A percentile compares a stretch with the other conserved stretches of the same genome.
phyloP scores from a whole-genome alignment of 1,140 invertebrate species.

The Ceratina japonica region DNA sequence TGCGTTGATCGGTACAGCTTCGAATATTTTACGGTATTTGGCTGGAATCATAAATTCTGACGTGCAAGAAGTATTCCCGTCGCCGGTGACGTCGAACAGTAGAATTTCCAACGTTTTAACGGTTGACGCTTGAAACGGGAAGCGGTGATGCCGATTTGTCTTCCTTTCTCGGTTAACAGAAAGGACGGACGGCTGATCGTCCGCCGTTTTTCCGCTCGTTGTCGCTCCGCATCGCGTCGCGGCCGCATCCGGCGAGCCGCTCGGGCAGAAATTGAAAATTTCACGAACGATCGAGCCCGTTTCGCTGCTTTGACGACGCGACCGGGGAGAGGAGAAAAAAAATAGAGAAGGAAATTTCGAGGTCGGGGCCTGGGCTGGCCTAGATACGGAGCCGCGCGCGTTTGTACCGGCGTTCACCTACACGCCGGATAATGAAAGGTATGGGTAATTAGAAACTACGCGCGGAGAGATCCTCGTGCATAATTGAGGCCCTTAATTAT shows the following conservation, averaged over 20 bases:
- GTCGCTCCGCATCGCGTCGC: not conserved
- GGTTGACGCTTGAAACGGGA: not conserved
- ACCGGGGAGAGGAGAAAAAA: not conserved
- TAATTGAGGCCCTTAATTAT: constrained; percentile 44
- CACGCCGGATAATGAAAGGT: constrained; percentile 12
- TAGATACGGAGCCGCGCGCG: not conserved
- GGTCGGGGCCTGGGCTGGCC: not conserved
- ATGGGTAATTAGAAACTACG: constrained; percentile 31
- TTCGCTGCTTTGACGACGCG: not conserved
- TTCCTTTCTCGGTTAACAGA: not conserved
- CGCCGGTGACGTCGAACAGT: not conserved
- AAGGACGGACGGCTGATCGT: not conserved
- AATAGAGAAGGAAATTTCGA: not conserved
- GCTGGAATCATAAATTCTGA: too few species aligned
- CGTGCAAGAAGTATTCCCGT: too few species aligned
- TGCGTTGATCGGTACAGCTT: too few species aligned
- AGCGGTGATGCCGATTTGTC: constrained; percentile 18
- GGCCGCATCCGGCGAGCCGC: not conserved
- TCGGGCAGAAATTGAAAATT: constrained; percentile 23
- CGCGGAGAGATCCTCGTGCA: constrained; percentile 11
- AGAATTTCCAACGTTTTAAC: not conserved
- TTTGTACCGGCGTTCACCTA: too few species aligned
- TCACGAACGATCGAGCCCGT: constrained; percentile 30
- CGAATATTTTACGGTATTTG: too few species aligned
- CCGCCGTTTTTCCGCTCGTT: not conserved